Percentiles rank a stretch among this genome's conserved stretches.
Conservation (phyloP, 2,888 invertebrate species). For the Pheosia gnoma region DNA sequence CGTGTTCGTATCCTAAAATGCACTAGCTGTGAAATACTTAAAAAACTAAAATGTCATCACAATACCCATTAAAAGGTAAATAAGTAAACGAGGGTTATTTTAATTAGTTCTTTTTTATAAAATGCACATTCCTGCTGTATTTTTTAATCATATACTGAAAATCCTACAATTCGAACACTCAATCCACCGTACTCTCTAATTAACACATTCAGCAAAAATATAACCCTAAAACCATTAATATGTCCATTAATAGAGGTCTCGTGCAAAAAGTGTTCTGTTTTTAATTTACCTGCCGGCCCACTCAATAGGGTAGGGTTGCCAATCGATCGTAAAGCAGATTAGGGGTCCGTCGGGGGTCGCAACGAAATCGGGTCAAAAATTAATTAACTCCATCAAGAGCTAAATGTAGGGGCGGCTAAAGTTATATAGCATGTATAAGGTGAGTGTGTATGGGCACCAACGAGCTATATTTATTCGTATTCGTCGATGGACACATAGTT, state of each 20-base stretch:
- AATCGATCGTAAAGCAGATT: slow-evolving; percentile 57
- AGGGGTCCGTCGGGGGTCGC: slow-evolving; percentile 42
- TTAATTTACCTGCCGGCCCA: slow-evolving; percentile 30
- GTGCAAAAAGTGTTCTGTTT: slow-evolving; percentile 13
- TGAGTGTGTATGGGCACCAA: too few species aligned
- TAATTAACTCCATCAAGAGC: slow-evolving; percentile 57
- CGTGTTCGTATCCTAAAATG: too few species aligned
- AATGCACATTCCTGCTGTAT: too few species aligned
- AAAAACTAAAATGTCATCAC: too few species aligned
- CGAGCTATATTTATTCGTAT: too few species aligned
- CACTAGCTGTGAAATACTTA: too few species aligned
- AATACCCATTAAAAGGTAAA: too few species aligned
- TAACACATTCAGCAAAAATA: neutral
- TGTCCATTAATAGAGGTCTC: neutral
- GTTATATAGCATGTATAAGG: slow-evolving; percentile 8
- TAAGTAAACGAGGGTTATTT: too few species aligned
- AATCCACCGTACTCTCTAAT: neutral
- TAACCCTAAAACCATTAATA: neutral
- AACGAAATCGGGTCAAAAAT: slow-evolving; percentile 63
- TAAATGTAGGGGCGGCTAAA: slow-evolving; percentile 33
- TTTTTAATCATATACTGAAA: too few species aligned
- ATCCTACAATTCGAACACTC: too few species aligned
- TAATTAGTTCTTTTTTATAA: too few species aligned
- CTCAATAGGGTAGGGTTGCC: slow-evolving; percentile 40
- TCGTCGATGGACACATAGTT: too few species aligned